phyloP scores from a whole-genome alignment of 1,140 invertebrate species.

The Uloborus diversus region DNA sequence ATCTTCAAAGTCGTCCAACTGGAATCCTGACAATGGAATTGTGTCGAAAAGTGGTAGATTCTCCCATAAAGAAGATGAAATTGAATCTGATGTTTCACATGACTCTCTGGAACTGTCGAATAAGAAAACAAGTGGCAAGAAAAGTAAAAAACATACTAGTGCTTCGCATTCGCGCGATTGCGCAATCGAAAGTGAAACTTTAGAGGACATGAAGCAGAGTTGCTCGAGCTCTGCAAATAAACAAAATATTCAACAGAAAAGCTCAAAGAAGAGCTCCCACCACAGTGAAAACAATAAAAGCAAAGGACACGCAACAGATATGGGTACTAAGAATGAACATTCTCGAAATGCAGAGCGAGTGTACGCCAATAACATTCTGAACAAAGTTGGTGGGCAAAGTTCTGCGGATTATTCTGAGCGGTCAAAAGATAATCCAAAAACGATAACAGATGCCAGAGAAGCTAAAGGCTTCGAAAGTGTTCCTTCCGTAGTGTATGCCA shows the following conservation, averaged over 20 bases:
- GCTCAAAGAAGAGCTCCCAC: neutral
- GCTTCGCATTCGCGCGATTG: neutral
- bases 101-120: constrained; percentile 29
- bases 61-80: neutral
- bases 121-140: neutral
- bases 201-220: neutral
- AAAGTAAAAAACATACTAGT: neutral
- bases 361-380: constrained; percentile 1
- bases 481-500: neutral
- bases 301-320: neutral
- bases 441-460: neutral
- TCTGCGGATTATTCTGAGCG: no score
- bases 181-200: neutral
- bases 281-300: neutral
- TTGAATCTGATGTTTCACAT: constrained; percentile 44
- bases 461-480: neutral
- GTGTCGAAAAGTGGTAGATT: neutral
- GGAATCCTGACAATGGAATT: no score
- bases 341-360: neutral
- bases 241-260: neutral
- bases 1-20: neutral
- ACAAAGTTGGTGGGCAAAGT: neutral
- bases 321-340: neutral
- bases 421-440: neutral
- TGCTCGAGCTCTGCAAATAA: neutral